Evolutionary conservation across 2,113 vertebrate species (phyloP).

Genomic region (Aix galericulata): DNA sequence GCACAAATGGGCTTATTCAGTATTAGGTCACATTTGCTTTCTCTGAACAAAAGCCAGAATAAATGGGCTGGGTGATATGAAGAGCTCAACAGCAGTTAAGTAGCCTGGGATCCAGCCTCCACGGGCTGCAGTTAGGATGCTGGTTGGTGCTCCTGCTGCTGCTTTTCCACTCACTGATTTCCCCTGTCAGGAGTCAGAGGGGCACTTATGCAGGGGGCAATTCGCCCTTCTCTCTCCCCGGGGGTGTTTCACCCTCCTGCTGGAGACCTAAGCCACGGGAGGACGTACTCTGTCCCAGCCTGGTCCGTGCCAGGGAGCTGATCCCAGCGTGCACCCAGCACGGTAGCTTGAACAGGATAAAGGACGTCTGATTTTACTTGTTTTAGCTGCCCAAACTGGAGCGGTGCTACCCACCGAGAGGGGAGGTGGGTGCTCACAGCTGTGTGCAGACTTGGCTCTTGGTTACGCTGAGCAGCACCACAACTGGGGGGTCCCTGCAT

Average conservation of each 20-base stretch:
- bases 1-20: neutral
- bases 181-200: neutral
- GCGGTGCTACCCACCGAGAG: neutral
- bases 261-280: neutral
- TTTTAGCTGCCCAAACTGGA: neutral
- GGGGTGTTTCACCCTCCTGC: neutral
- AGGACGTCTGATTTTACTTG: neutral
- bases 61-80: neutral
- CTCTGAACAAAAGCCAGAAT: slow-evolving; percentile 13
- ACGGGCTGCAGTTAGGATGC: neutral
- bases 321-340: neutral
- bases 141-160: neutral
- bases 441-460: neutral
- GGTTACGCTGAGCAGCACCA: neutral
- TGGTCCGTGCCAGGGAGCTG: neutral
- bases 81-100: neutral
- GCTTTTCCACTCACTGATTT: neutral
- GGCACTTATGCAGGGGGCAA: neutral
- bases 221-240: neutral
- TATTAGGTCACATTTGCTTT: slow-evolving; percentile 19
- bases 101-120: neutral
- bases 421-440: neutral
- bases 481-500: fast-evolving
- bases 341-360: neutral
- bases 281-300: neutral